Conservation (phyloP, 2,888 invertebrate species). For the Tenthredo distinguenda region DNA sequence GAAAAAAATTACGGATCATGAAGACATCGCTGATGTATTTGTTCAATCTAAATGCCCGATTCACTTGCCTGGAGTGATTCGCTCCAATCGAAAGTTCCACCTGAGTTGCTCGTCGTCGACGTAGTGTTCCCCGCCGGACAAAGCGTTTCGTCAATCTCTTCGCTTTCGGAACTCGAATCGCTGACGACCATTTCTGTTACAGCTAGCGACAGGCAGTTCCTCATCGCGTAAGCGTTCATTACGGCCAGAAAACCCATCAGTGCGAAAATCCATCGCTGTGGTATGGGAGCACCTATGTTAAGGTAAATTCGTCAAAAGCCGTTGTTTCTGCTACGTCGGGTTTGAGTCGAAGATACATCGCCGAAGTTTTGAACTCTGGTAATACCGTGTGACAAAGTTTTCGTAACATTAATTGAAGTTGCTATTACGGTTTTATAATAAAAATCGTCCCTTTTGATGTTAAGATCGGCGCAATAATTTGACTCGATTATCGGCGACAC, state of each 20-base stretch:
- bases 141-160: not conserved
- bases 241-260: constrained; percentile 84
- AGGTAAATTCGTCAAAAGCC: not conserved
- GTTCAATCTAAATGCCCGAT: not conserved
- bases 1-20: not conserved
- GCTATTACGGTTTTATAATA: too few relatives aligned
- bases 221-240: constrained; percentile 85
- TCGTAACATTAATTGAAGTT: too few relatives aligned
- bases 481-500: too few relatives aligned
- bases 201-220: constrained; percentile 84
- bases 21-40: not conserved
- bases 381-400: too few relatives aligned
- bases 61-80: constrained; percentile 65
- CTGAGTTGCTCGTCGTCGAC: not conserved
- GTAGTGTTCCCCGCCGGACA: constrained; percentile 13
- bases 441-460: too few relatives aligned
- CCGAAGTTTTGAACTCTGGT: not conserved
- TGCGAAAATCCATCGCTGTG: constrained; percentile 41
- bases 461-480: too few relatives aligned
- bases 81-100: constrained; percentile 68
- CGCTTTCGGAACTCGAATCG: not conserved
- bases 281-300: constrained; percentile 18
- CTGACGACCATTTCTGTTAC: constrained; percentile 83
- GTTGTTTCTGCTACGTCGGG: not conserved
- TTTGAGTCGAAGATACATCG: not conserved